Percentiles rank a stretch among this genome's conserved stretches.
Conservation (phyloP, 2,888 invertebrate species). For the Zeuzera pyrina region DNA sequence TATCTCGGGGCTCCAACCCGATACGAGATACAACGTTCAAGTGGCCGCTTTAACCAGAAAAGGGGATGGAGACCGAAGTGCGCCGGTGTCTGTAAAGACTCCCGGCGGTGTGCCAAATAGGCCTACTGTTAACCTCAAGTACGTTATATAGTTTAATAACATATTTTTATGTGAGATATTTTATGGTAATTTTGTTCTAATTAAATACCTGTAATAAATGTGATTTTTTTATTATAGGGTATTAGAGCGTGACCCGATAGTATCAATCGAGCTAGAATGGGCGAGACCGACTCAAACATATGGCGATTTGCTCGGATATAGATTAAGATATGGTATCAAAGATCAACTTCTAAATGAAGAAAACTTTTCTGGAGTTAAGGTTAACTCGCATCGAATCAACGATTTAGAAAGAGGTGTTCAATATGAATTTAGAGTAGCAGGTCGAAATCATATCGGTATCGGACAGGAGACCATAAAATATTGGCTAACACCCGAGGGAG, state of each 20-base stretch:
- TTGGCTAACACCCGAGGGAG: constrained; percentile 94
- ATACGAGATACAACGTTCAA: constrained; percentile 94
- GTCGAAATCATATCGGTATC: constrained; percentile 94
- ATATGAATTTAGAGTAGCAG: constrained; percentile 97
- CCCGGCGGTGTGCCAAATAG: constrained; percentile 94
- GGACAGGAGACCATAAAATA: constrained; percentile 95
- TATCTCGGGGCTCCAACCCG: constrained; percentile 93
- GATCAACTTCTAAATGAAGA: constrained; percentile 85
- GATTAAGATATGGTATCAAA: constrained; percentile 89
- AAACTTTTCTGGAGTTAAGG: constrained; percentile 78
- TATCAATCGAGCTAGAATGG: constrained; percentile 95
- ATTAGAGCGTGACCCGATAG: constrained; percentile 88
- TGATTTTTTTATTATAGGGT: constrained; percentile 71
- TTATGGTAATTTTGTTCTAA: not conserved
- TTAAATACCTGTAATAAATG: not conserved
- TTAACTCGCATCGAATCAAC: constrained; percentile 80
- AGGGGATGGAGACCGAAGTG: constrained; percentile 95
- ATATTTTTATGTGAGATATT: not conserved
- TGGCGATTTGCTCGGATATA: constrained; percentile 90
- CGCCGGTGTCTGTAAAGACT: constrained; percentile 88
- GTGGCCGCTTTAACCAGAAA: constrained; percentile 96
- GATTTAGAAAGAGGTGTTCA: constrained; percentile 93
- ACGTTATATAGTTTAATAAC: constrained; percentile 16
- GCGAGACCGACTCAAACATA: constrained; percentile 89
- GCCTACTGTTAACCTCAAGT: constrained; percentile 87